Evolutionary conservation across 2,888 invertebrate genomes (phyloP), one percentile per base, ranked within the genome.

Genomic region (Allolobophora icterica): DNA sequence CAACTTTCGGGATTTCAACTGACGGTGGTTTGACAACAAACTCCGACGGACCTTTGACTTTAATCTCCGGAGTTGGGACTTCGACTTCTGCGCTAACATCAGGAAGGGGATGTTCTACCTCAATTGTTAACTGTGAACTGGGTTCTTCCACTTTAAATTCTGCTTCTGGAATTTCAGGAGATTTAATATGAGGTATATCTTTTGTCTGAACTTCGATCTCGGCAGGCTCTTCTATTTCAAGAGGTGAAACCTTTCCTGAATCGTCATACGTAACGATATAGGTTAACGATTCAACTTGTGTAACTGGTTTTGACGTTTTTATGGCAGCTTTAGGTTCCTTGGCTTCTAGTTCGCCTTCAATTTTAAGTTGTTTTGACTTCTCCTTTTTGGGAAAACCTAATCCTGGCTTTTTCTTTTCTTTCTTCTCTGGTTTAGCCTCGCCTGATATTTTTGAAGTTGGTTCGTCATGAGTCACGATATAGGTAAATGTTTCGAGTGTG

Each of bases 221-320:
- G 21, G 87, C 35, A 8, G 34, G 34, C 35, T 34, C 38, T 35
- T 35, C 35, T 21, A 87, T 35, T 87, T 87, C 19, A 35, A 17
- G 35, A 21, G 35, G 34, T 35, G 87, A 38, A 38, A 87, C 87
- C 34, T 38, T 35, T 87, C 24, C 35, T 87, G 87, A 8, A 87
- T 35, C 87, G 19, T 87, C 87, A 33, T 87, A 87, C 35, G 19
- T 87, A 87, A 87, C 87, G 38, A 87, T 24, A 38, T 87, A 87
- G 34, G 87, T 87, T 19, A 87, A n/a, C 15, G 87, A 35, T 87
- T 87, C 87, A 34, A 8, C 34, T 87, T 35, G 0, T 87, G 21
- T 34, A 87, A 87, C 38, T 35, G 38, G 38, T 87, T 87, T 87
- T 35, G 87, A 6, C 33, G 87, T 87, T 87, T 87, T 35, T 87